Conservation (phyloP, 23 tunicate genomes). For the Oikopleura dioica region DNA sequence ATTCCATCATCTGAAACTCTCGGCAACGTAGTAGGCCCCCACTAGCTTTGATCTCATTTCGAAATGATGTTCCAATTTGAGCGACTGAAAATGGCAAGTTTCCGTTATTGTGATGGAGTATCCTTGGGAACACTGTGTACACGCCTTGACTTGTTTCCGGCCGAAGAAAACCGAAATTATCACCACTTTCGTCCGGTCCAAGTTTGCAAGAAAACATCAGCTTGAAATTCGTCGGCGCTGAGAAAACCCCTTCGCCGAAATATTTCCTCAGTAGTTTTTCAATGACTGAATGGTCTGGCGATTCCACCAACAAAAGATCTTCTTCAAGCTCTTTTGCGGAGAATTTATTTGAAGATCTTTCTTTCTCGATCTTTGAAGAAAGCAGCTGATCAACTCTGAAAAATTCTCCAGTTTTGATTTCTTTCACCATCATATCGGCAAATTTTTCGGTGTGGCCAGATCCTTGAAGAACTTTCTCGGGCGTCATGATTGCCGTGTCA, state of each 20-base stretch:
- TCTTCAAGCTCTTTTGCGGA: too few relatives aligned
- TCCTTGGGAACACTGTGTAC: not conserved
- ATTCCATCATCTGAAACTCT: not conserved
- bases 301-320: too few relatives aligned
- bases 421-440: not conserved
- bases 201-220: not conserved
- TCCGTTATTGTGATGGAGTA: not conserved
- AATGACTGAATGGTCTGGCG: too few relatives aligned
- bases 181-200: not conserved
- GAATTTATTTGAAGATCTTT: too few relatives aligned
- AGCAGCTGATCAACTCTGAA: not conserved
- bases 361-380: not conserved
- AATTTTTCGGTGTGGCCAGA: not conserved
- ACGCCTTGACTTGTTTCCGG: not conserved
- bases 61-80: not conserved
- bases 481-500: not conserved
- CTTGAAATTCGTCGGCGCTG: not conserved
- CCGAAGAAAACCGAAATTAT: too few relatives aligned
- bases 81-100: not conserved
- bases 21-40: not conserved
- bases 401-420: too few relatives aligned
- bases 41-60: not conserved
- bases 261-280: too few relatives aligned
- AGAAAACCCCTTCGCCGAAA: too few relatives aligned
- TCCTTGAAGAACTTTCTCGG: not conserved